Evolutionary conservation across 2,888 invertebrate genomes (phyloP).

Genomic region (Alloplasta piceator): DNA sequence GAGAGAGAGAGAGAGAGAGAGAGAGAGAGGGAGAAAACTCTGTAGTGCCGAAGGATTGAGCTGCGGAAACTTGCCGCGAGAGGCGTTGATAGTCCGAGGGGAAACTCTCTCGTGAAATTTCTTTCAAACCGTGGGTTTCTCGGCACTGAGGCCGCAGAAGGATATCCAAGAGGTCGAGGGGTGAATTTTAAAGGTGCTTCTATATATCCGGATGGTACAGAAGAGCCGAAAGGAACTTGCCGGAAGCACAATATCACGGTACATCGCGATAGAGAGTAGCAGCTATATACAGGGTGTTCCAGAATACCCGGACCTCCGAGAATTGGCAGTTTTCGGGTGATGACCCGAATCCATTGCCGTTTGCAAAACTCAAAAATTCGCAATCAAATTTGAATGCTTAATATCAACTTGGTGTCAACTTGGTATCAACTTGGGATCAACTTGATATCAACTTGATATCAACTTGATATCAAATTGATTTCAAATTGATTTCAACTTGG

Average conservation of each 20-base stretch:
- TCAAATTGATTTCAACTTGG: no score
- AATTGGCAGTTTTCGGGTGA: no score
- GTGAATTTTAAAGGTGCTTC: not conserved
- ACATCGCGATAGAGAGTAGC: slow-evolving; percentile 35
- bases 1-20: not conserved
- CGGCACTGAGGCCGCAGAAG: slow-evolving; percentile 6
- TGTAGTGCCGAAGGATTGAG: not conserved
- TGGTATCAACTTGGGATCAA: no score
- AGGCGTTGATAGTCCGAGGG: slow-evolving; percentile 41
- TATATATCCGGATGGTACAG: not conserved
- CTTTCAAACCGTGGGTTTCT: slow-evolving; percentile 8
- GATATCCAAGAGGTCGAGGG: slow-evolving; percentile 2
- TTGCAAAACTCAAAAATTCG: no score
- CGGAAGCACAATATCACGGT: slow-evolving; percentile 53
- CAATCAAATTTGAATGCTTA: no score
- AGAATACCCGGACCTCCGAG: no score
- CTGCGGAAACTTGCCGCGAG: not conserved
- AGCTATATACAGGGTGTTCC: no score
- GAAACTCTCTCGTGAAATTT: slow-evolving; percentile 47
- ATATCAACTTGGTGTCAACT: no score
- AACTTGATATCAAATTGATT: no score
- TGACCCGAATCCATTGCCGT: no score
- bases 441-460: no score
- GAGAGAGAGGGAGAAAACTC: slow-evolving; percentile 6
- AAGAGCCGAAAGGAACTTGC: slow-evolving; percentile 22